Evolutionary conservation across 2,113 vertebrate genomes (phyloP).

Genomic region (Chinchilla lanigera): DNA sequence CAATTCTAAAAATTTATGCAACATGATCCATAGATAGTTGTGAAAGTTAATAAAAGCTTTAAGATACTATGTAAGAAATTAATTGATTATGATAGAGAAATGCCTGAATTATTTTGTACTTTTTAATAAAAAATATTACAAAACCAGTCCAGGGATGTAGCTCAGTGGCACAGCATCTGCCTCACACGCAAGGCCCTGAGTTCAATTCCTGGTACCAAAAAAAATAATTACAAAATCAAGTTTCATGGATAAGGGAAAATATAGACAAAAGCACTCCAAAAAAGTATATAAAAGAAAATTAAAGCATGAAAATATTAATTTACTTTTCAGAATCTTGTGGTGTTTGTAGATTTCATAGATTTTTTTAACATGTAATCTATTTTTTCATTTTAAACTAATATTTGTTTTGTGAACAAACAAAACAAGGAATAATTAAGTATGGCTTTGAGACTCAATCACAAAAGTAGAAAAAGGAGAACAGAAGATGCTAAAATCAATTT

Average conservation of each 20-base stretch:
- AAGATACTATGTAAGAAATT: not conserved
- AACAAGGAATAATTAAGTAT: not conserved
- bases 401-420: not conserved
- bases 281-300: not conserved
- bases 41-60: not conserved
- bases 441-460: not conserved
- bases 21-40: too few relatives aligned
- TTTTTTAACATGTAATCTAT: not conserved
- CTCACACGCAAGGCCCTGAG: too few relatives aligned
- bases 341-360: not conserved
- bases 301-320: not conserved
- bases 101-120: not conserved
- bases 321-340: not conserved
- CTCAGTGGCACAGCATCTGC: not conserved
- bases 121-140: not conserved
- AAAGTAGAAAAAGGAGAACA: not conserved
- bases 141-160: not conserved
- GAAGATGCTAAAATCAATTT: not conserved
- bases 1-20: too few relatives aligned
- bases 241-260: not conserved
- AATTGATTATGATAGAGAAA: not conserved
- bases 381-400: not conserved
- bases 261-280: not conserved
- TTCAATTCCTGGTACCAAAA: too few relatives aligned
- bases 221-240: not conserved